phyloP scores from a whole-genome alignment of 2,113 vertebrate genomes.

The Delphinapterus leucas region DNA sequence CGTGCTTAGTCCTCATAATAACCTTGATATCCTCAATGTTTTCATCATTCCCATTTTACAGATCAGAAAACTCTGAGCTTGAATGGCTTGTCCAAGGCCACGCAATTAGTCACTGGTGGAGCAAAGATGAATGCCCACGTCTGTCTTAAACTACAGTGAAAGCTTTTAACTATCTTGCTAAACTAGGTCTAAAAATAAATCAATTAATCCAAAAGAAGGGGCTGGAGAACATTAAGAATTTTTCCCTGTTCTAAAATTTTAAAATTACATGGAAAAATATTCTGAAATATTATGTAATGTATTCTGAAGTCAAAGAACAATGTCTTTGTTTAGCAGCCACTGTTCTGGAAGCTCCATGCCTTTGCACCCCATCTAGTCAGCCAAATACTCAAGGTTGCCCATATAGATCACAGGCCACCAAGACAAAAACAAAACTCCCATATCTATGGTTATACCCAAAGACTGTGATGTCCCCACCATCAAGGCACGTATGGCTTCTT shows the following conservation, averaged over 20 bases:
- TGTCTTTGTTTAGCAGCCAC: not conserved
- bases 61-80: not conserved
- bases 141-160: not conserved
- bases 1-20: not conserved
- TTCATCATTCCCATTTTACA: too few species aligned
- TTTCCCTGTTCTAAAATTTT: not conserved
- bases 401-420: not conserved
- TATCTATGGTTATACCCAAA: not conserved
- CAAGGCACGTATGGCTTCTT: not conserved
- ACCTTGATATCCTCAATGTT: not conserved
- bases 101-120: accelerated
- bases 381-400: not conserved
- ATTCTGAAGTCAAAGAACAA: not conserved
- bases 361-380: not conserved
- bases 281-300: not conserved
- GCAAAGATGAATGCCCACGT: not conserved
- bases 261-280: not conserved
- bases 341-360: not conserved
- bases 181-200: conserved; percentile 17
- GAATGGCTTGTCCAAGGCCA: too few species aligned
- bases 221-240: not conserved
- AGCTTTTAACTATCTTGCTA: not conserved
- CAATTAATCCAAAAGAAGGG: not conserved
- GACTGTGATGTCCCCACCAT: not conserved
- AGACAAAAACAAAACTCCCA: not conserved